Evolutionary conservation across 2,888 invertebrate species (phyloP).

Genomic region (Synanthedon myopaeformis): DNA sequence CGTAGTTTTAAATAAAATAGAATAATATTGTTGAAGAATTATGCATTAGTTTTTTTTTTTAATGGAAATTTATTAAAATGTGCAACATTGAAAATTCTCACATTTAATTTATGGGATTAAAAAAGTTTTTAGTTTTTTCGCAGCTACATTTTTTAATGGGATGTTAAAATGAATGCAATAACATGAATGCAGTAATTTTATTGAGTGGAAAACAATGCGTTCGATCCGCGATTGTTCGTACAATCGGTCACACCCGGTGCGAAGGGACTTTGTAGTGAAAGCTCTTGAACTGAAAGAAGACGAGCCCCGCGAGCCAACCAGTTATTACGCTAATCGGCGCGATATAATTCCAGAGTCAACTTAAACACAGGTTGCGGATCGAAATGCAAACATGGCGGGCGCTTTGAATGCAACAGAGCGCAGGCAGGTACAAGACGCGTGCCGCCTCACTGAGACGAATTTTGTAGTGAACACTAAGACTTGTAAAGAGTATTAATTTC

Average conservation of each 20-base stretch:
- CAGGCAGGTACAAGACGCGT: constrained; percentile 41
- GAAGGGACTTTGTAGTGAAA: constrained; percentile 47
- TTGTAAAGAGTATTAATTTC: neutral
- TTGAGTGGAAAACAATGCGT: constrained; percentile 54
- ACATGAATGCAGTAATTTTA: constrained; percentile 47
- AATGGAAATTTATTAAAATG: too few relatives aligned
- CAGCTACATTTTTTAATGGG: constrained; percentile 3
- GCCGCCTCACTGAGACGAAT: constrained; percentile 19
- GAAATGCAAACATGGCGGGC: constrained; percentile 71
- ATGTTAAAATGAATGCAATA: constrained; percentile 34
- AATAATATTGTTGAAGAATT: too few relatives aligned
- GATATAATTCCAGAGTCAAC: constrained; percentile 70
- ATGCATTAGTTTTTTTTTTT: too few relatives aligned
- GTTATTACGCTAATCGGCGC: constrained; percentile 71
- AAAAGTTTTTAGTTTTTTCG: too few relatives aligned
- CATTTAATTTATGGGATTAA: too few relatives aligned
- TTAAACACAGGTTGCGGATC: constrained; percentile 70
- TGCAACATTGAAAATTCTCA: too few relatives aligned
- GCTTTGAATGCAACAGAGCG: constrained; percentile 44
- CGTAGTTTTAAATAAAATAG: too few relatives aligned
- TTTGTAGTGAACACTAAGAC: too few relatives aligned
- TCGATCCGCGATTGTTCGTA: constrained; percentile 26
- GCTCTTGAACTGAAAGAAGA: constrained; percentile 54
- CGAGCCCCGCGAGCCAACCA: constrained; percentile 59
- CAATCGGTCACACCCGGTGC: constrained; percentile 45